These are phyloP conservation scores for Arctia plantaginis DNA, from an alignment of 2,888 invertebrate species.

Conservation along the genomic window DNA sequence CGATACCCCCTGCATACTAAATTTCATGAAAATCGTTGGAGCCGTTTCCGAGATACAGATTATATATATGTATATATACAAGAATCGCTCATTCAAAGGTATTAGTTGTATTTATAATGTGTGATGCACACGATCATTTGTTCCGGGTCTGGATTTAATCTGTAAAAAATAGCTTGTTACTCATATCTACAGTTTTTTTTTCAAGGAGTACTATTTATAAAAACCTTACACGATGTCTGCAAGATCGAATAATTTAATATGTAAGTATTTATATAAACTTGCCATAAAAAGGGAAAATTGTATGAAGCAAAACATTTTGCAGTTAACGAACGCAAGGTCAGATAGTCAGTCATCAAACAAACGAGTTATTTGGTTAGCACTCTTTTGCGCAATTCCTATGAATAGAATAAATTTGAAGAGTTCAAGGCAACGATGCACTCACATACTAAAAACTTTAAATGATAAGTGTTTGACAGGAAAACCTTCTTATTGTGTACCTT, in stretches of 20 bases:
- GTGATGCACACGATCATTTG: too few species aligned
- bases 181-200: not conserved
- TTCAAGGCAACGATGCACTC: constrained; percentile 16
- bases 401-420: constrained; percentile 15
- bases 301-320: not conserved
- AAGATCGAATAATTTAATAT: not conserved
- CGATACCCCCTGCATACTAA: too few species aligned
- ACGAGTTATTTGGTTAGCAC: constrained; percentile 24
- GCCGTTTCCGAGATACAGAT: too few species aligned
- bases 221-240: too few species aligned
- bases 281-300: not conserved
- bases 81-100: too few species aligned
- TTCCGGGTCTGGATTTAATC: too few species aligned
- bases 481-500: not conserved
- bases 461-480: not conserved
- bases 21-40: too few species aligned
- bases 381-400: constrained; percentile 12
- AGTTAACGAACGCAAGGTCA: not conserved
- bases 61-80: too few species aligned
- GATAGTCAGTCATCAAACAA: not conserved
- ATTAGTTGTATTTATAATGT: too few species aligned
- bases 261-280: not conserved
- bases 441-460: not conserved
- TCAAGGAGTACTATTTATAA: too few species aligned
- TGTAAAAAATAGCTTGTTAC: not conserved